Percentiles rank a stretch among this genome's conserved stretches.
Conservation (phyloP, 2,797 vertebrate species). For the Xenopus petersii region DNA sequence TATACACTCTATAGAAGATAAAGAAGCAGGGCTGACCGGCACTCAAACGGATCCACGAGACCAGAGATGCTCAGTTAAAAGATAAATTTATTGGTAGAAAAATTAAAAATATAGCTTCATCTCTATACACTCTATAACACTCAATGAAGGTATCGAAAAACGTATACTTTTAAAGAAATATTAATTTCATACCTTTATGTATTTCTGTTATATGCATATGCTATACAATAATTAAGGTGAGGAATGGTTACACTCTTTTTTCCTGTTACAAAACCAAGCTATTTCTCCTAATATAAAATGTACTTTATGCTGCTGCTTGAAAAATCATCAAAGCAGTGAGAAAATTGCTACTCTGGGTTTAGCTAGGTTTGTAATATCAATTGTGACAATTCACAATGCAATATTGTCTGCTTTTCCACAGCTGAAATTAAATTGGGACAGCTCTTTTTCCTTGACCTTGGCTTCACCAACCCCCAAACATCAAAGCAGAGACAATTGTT, state of each 20-base stretch:
- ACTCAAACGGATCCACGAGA: too few species aligned
- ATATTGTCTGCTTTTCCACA: slow-evolving; percentile 29
- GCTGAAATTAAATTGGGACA: slow-evolving; percentile 35
- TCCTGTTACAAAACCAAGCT: slow-evolving; percentile 28
- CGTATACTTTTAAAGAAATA: too few species aligned
- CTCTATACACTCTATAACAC: too few species aligned
- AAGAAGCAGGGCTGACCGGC: too few species aligned
- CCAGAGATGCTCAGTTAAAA: too few species aligned
- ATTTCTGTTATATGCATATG: slow-evolving; percentile 3
- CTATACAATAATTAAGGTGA: slow-evolving; percentile 26
- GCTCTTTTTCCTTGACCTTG: slow-evolving; percentile 35
- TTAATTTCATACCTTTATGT: not conserved
- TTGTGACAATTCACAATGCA: slow-evolving; percentile 47
- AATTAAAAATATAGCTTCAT: too few species aligned
- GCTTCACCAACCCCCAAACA: slow-evolving; percentile 10
- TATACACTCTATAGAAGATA: too few species aligned
- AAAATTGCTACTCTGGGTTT: slow-evolving; percentile 39
- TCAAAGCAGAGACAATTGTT: not conserved
- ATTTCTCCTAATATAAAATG: slow-evolving; percentile 32
- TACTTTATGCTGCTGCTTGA: slow-evolving; percentile 23
- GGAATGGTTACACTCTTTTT: slow-evolving; percentile 19
- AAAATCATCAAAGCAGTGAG: slow-evolving; percentile 27
- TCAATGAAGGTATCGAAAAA: too few species aligned
- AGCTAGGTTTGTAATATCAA: slow-evolving; percentile 40
- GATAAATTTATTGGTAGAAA: too few species aligned